Evolutionary conservation across 2,797 vertebrate genomes (phyloP).

Genomic region (Monodelphis domestica): DNA sequence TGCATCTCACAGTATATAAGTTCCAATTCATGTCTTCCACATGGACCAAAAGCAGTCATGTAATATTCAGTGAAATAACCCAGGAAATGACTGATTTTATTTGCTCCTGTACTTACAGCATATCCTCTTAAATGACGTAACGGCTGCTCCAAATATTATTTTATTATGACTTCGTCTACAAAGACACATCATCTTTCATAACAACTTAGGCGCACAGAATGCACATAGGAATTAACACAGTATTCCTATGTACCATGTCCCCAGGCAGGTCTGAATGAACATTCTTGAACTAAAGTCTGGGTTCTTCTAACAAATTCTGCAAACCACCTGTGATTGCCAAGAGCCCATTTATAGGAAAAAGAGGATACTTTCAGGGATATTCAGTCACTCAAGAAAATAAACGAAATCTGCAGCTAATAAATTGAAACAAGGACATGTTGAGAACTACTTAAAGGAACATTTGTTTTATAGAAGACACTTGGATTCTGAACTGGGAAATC

Average conservation of each 20-base stretch:
- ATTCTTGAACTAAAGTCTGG: conserved; percentile 48
- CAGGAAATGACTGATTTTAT: conserved; percentile 75
- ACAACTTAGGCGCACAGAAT: conserved; percentile 65
- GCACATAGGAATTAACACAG: conserved; percentile 63
- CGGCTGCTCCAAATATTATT: conserved; percentile 72
- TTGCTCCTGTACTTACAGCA: conserved; percentile 72
- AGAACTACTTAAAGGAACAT: conserved; percentile 71
- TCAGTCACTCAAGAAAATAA: conserved; percentile 74
- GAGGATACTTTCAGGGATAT: conserved; percentile 48
- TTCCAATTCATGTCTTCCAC: conserved; percentile 64
- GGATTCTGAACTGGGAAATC: conserved; percentile 63
- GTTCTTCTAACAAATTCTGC: conserved; percentile 21
- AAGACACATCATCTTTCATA: conserved; percentile 65
- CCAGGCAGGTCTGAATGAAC: conserved; percentile 56
- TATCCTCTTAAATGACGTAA: conserved; percentile 67
- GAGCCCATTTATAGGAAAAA: conserved; percentile 63
- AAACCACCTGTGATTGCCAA: conserved; percentile 60
- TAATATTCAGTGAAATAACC: conserved; percentile 74
- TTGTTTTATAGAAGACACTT: conserved; percentile 75
- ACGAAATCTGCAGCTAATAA: conserved; percentile 53
- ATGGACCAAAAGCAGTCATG: conserved; percentile 64
- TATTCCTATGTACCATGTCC: conserved; percentile 58
- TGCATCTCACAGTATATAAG: conserved; percentile 57
- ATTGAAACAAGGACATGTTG: conserved; percentile 62
- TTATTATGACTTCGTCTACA: conserved; percentile 74